Evolutionary conservation across 2,113 vertebrate genomes (phyloP).

Genomic region (Dipodomys spectabilis): DNA sequence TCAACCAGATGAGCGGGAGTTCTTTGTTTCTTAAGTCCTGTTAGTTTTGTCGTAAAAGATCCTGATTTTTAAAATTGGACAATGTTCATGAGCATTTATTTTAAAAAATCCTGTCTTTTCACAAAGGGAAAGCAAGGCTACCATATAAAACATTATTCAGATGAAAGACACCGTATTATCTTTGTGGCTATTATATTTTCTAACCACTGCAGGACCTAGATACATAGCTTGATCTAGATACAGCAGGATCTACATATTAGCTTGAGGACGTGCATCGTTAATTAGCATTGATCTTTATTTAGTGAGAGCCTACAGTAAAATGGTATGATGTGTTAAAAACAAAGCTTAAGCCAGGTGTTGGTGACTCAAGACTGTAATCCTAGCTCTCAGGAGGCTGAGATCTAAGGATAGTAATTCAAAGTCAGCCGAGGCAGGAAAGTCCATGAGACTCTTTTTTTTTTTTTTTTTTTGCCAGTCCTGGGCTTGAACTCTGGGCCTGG

Average conservation of each 20-base stretch:
- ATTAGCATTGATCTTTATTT: not conserved
- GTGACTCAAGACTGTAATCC: too few species aligned
- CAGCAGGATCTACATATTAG: conserved; percentile 2
- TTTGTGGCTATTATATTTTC: not conserved
- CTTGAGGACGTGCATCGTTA: not conserved
- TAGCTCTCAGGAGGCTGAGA: too few species aligned
- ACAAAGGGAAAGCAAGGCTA: not conserved
- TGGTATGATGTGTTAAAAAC: not conserved
- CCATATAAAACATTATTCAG: not conserved
- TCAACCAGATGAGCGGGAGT: too few species aligned
- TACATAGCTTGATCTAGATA: not conserved
- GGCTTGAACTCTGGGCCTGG: too few species aligned
- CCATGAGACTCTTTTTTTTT: too few species aligned
- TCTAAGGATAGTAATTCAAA: too few species aligned
- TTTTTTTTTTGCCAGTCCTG: too few species aligned
- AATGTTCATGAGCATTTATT: not conserved
- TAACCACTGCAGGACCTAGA: not conserved
- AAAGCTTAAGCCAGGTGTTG: not conserved
- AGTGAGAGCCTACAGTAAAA: not conserved
- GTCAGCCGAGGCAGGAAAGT: too few species aligned
- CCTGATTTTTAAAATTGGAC: not conserved
- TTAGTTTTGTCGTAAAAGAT: too few species aligned
- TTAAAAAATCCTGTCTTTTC: not conserved
- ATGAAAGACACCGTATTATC: not conserved
- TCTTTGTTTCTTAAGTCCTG: too few species aligned